Base-by-base conservation (phyloP, 2,113 vertebrate genomes). In the Litocranius walleri region DNA sequence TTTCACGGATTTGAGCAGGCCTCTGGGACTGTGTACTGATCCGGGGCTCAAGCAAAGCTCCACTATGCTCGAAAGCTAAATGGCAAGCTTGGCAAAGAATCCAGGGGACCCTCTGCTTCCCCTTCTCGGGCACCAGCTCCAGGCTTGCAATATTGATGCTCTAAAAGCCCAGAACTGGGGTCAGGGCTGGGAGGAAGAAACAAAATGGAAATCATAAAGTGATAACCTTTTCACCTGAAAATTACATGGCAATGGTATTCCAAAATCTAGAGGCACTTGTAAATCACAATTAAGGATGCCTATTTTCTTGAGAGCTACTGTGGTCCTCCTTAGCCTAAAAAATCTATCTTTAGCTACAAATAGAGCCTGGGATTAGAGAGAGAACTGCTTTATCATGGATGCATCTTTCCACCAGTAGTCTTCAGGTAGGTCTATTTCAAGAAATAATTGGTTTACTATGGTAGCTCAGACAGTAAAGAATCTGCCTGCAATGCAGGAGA, bases 61-160 rank as follows among this genome's bases (percentile, higher is more conserved):
- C 71, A 71, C 84, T 89, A 78, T 40, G 94, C 27, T 95, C n/a
- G 54, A 82, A 52, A 97, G 71, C 74, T 57, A 92, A 96, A 86
- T 15, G 82, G n/a, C 57, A 91, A 91, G 83, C 67, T 40, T 82
- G 77, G 88, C 59, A 92, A 86, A 94, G 52, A 85, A 94, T 90
- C 56, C 48, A 78, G 62, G 36, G 16, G 25, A 23, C 52, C 88
- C 82, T 83, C 21, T 91, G 43, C 52, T 94, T 78, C 88, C 50
- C 54, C 29, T 88, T 82, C 48, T 56, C 1, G 1, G 17, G 45
- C 3, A 77, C 19, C 50, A 88, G 50, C 33, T 82, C 33, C 81
- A 30, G 56, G 81, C 25, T 87, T 91, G 30, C 54, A 62, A 57
- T 9, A 33, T n/a, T 64, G 77, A 7, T n/a, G 29, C n/a, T 94